Evolutionary conservation across 2,888 invertebrate species (phyloP), one percentile per base, ranked within the genome.

Genomic region (Fragum whitleyi): DNA sequence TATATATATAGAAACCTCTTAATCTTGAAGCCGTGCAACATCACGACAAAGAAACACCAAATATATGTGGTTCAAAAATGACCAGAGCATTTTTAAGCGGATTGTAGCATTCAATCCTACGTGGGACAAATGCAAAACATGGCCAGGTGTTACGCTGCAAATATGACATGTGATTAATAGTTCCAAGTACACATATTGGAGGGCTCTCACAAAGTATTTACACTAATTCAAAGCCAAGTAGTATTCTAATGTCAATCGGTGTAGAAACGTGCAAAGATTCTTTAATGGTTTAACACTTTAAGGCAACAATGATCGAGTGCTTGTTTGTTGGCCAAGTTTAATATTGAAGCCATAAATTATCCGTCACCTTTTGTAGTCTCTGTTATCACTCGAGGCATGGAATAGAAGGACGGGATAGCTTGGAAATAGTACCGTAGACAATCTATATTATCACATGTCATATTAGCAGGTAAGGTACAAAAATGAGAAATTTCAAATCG

Each of bases 81-180:
- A n/a, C n/a, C n/a, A n/a, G n/a, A 36, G 32, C 32, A 36, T 6
- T 6, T 36, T 9, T 6, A 36, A 9, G 32, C 9, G 9, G 32
- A 9, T 36, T 36, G 32, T 9, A 36, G 5, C 32, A 36, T 9
- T 36, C 5, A 36, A 36, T 3, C 32, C 32, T 36, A 3, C 16
- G n/a, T 57, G 59, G 59, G 39, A 62, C 36, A 62, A 6, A 32
- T 21, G 62, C 36, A 62, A 62, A 62, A 36, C 26, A 57, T 14
- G 26, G 26, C 53, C 69, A 69, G 69, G 69, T 69, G 69, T 28
- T 69, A 53, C 69, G 29, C 11, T n/a, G 29, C 29, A 28, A 19
- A 19, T 53, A 53, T 53, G 69, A 53, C 23, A 19, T 57, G 6
- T 57, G 57, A 26, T 57, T 57, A 57, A 23, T 57, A 26, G 26